Percentiles rank a stretch among this genome's conserved stretches.
These are phyloP conservation scores for Macaria notata DNA, from an alignment of 2,888 invertebrate species.

Conservation along the genomic window DNA sequence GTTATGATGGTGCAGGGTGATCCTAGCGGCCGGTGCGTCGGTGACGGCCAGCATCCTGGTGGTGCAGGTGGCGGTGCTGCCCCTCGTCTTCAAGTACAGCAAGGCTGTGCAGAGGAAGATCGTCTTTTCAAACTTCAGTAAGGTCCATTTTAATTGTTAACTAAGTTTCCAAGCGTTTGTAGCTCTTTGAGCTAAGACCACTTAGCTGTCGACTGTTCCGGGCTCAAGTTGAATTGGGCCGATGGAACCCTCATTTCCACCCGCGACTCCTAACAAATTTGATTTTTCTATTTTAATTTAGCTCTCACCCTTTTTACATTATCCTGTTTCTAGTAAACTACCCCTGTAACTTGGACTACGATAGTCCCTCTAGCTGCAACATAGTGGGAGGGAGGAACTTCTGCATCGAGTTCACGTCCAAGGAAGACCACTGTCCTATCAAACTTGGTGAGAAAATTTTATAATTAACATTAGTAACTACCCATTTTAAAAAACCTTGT, in stretches of 20 bases:
- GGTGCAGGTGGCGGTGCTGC: slow-evolving; percentile 85
- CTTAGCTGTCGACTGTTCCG: no score
- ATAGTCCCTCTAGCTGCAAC: slow-evolving; percentile 73
- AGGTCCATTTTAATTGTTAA: slow-evolving; percentile 52
- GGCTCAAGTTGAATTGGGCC: no score
- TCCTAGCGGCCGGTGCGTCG: slow-evolving; percentile 59
- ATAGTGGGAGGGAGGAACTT: slow-evolving; percentile 64
- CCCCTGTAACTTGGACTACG: slow-evolving; percentile 77
- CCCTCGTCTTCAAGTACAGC: slow-evolving; percentile 87
- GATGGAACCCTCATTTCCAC: no score
- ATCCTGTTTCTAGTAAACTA: slow-evolving; percentile 67
- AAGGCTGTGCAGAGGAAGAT: slow-evolving; percentile 86
- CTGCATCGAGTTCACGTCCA: slow-evolving; percentile 53
- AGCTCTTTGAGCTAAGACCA: no score
- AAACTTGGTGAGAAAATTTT: slow-evolving; percentile 46
- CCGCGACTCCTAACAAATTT: no score
- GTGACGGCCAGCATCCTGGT: slow-evolving; percentile 70
- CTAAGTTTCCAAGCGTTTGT: no score
- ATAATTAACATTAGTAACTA: no score
- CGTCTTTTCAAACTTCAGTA: slow-evolving; percentile 89
- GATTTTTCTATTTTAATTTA: no score
- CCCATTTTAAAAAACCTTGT: no score
- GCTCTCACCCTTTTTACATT: no score
- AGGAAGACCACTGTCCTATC: slow-evolving; percentile 49
- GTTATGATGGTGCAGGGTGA: slow-evolving; percentile 20